Conservation (phyloP, 2,797 vertebrate species). For the Ptychobarbus kaznakovi region DNA sequence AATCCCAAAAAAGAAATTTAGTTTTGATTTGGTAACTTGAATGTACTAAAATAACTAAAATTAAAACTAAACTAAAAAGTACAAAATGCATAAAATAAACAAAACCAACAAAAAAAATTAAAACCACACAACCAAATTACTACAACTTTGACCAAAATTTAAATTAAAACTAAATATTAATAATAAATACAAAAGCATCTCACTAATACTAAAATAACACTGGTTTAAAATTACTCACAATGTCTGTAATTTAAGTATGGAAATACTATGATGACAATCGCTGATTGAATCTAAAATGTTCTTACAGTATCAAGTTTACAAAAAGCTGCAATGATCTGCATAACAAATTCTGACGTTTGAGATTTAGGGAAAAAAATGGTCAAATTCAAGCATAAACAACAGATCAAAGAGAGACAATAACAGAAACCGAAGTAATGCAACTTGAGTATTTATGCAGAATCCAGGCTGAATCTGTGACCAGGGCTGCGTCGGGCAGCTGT, state of each 20-base stretch:
- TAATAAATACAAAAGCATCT: not conserved
- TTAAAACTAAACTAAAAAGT: too few species aligned
- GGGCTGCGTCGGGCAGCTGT: slow-evolving; percentile 59
- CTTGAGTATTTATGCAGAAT: not conserved
- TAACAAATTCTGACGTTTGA: not conserved
- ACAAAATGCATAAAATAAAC: too few species aligned
- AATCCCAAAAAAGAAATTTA: too few species aligned
- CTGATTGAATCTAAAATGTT: not conserved
- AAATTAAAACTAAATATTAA: not conserved
- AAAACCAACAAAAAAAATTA: not conserved
- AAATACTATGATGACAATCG: not conserved
- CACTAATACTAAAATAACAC: too few species aligned
- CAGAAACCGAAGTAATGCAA: not conserved
- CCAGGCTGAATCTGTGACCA: not conserved
- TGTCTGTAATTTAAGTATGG: not conserved
- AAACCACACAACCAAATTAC: not conserved
- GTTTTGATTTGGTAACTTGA: too few species aligned
- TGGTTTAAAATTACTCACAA: not conserved
- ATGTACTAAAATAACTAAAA: too few species aligned
- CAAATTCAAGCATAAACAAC: not conserved
- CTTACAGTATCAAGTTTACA: not conserved
- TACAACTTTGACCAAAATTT: not conserved
- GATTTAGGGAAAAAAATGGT: not conserved
- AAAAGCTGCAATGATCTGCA: not conserved
- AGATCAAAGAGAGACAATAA: not conserved